Evolutionary conservation across 2,888 invertebrate genomes (phyloP), one percentile per base, ranked within the genome.

Genomic region (Heliconius ethilla): DNA sequence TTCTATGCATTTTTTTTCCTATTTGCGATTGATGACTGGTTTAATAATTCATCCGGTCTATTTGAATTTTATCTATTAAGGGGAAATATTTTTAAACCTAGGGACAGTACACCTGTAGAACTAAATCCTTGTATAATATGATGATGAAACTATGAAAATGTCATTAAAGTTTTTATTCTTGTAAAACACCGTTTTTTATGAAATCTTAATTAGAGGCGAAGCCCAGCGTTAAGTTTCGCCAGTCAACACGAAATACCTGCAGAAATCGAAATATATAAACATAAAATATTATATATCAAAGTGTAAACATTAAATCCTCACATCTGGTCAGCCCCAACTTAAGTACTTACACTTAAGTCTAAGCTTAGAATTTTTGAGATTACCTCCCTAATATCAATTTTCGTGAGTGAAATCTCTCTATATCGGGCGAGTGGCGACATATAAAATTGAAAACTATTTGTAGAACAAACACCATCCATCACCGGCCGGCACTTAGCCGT

Each of bases 391-490:
- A 83, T 83, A 85, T 83, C 86, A 87, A 85, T 87, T 84, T 37
- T 84, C 81, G 86, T 85, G 84, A 85, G 85, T 85, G 84, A 85
- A 85, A 84, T 84, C 83, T 84, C 82, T 74, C 70, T 76, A 75
- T 77, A 74, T 75, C 73, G 79, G 83, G 83, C 81, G 83, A 82
- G 83, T 83, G 84, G 82, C 85, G 87, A 87, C 87, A 87, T 87
- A 77, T 77, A 77, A 67, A 77, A 77, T 77, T 75, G 92, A 92
- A 93, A 93, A 92, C 90, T 93, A 93, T 94, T 94, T 93, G 91
- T 86, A 81, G 85, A 87, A 82, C 90, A 93, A 91, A 94, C 94
- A 92, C 83, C 88, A 94, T 94, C 93, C 90, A 94, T 94, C 94
- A 94, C 83, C 81, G 85, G 85, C 74, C 84, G 87, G 88, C 92